Conservation (phyloP, 2,113 vertebrate genomes). For the Bos javanicus region DNA sequence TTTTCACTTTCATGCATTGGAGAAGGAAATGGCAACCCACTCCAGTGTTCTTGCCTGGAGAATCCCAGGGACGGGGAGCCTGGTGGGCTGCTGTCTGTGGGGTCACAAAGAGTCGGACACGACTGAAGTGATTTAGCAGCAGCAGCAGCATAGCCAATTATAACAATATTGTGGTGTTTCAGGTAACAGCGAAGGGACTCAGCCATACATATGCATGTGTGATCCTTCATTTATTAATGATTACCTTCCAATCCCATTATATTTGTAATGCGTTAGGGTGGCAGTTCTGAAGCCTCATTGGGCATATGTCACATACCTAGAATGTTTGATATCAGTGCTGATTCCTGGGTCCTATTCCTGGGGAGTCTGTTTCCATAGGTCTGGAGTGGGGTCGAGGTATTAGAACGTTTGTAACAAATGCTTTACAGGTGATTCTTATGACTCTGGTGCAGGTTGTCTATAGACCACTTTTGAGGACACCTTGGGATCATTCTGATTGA, state of each 20-base stretch:
- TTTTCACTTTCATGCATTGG: too few species aligned
- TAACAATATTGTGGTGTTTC: not conserved
- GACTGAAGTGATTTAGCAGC: too few species aligned
- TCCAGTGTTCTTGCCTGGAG: too few species aligned
- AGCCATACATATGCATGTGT: not conserved
- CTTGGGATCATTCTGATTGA: not conserved
- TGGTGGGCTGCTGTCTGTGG: too few species aligned
- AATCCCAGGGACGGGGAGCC: too few species aligned
- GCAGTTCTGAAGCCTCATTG: not conserved
- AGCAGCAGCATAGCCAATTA: not conserved
- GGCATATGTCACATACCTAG: not conserved
- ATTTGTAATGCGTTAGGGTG: not conserved
- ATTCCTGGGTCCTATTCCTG: not conserved
- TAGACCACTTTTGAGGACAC: not conserved
- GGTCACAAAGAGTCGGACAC: too few species aligned
- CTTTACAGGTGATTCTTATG: not conserved
- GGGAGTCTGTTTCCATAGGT: not conserved
- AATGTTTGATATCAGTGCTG: not conserved
- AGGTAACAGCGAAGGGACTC: not conserved
- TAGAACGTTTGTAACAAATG: not conserved
- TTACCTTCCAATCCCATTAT: not conserved
- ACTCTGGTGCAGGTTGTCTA: not conserved
- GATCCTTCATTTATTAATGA: not conserved
- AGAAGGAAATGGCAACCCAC: too few species aligned
- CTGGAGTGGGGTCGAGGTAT: not conserved